phyloP scores from a whole-genome alignment of 2,113 vertebrate species.

The Platycercus adscitus region DNA sequence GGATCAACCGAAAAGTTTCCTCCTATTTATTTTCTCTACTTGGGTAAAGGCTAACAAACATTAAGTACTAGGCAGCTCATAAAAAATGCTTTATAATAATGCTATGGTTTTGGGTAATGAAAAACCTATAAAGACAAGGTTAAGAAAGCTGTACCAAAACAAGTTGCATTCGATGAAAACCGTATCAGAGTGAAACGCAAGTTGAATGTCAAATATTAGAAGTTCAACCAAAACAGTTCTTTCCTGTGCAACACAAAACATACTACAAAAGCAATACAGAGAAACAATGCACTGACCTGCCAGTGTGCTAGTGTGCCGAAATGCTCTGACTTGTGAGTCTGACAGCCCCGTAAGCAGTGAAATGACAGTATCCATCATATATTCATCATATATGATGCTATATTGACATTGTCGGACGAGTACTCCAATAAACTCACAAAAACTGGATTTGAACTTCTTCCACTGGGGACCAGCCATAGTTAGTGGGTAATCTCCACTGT shows the following conservation, averaged over 20 bases:
- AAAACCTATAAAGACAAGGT: not conserved
- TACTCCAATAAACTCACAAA: constrained; percentile 98
- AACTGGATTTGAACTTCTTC: constrained; percentile 99
- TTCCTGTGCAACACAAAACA: not conserved
- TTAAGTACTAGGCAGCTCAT: not conserved
- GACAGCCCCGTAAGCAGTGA: constrained; percentile 97
- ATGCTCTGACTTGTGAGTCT: constrained; percentile 98
- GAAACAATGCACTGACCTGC: constrained; percentile 83
- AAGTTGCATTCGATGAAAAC: not conserved
- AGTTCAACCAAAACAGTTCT: not conserved
- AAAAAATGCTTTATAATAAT: not conserved
- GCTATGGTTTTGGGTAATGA: not conserved
- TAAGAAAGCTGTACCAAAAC: not conserved
- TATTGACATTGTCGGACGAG: constrained; percentile 98
- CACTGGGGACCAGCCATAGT: constrained; percentile 98
- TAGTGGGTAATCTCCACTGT: constrained; percentile 97
- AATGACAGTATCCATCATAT: constrained; percentile 99
- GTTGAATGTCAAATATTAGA: fast-evolving
- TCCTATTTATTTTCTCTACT: not conserved
- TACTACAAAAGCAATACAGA: not conserved
- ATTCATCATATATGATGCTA: constrained; percentile 99
- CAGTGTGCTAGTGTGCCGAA: constrained; percentile 98
- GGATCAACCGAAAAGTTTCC: not conserved
- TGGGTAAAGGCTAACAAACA: not conserved
- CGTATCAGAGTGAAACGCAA: not conserved